A percentile compares a stretch with the other conserved stretches of the same genome.
Evolutionary conservation across 1,140 invertebrate species (phyloP).

Genomic region (Thereuonema tuberculata): DNA sequence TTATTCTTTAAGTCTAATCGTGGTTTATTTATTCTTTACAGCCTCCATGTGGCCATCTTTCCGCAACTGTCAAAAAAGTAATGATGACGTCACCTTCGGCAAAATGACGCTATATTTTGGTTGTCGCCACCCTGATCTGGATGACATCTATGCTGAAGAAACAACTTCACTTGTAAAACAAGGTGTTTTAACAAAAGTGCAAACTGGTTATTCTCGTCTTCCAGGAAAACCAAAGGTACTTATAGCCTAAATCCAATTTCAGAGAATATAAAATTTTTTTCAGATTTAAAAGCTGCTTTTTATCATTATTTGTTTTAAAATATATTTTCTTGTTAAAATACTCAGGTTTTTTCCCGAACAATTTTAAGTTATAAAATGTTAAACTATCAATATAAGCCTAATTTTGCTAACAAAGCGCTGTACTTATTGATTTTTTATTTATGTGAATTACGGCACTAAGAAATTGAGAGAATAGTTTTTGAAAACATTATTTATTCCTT

Average conservation of each 20-base stretch:
- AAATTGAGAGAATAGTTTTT: neutral
- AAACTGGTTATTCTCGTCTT: slow-evolving; percentile 28
- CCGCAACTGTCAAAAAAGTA: no score
- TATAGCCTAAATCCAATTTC: no score
- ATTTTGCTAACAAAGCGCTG: neutral
- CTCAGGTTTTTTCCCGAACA: neutral
- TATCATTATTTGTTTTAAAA: neutral
- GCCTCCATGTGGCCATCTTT: no score
- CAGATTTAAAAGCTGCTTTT: no score
- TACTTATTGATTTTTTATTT: no score
- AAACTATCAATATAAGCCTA: neutral
- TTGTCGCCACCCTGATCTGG: slow-evolving; percentile 26
- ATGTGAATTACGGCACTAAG: neutral
- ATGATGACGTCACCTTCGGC: neutral
- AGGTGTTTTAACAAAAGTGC: slow-evolving; percentile 22
- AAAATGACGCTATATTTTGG: slow-evolving; percentile 33
- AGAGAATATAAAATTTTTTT: no score
- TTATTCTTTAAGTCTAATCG: no score
- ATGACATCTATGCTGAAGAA: slow-evolving; percentile 30
- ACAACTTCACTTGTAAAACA: slow-evolving; percentile 20
- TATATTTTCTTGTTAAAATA: neutral
- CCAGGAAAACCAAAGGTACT: slow-evolving; percentile 25
- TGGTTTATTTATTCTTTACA: no score
- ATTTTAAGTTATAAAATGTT: neutral
- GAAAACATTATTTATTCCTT: neutral